These are phyloP conservation scores for Busseola fusca DNA, from an alignment of 2,888 invertebrate species.

Conservation along the genomic window DNA sequence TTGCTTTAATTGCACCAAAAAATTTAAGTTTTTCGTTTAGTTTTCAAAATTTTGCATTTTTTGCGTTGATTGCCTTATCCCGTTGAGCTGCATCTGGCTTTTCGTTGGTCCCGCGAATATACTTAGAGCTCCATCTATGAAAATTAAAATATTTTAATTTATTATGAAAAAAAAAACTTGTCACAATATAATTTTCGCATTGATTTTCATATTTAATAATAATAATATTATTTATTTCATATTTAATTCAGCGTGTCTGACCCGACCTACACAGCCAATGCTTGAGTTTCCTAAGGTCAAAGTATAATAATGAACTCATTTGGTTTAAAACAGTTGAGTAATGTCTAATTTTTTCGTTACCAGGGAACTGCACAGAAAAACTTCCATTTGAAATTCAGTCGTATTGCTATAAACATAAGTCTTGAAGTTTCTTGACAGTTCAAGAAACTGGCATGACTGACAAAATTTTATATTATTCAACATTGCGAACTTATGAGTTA, in stretches of 20 bases:
- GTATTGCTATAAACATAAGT: neutral
- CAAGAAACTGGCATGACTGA: neutral
- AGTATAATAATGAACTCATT: conserved; percentile 35
- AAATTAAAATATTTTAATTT: too few species aligned
- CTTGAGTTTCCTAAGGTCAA: conserved; percentile 34
- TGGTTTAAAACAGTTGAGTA: conserved; percentile 20
- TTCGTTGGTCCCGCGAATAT: neutral
- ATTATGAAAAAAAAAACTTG: neutral
- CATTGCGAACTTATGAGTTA: conserved; percentile 22
- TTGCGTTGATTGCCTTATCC: neutral
- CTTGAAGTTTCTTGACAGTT: neutral
- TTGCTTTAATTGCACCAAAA: conserved; percentile 11
- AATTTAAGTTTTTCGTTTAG: accelerated
- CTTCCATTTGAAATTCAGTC: neutral
- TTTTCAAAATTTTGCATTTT: neutral
- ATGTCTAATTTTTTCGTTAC: conserved; percentile 22
- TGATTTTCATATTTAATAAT: conserved; percentile 24
- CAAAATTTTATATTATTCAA: conserved; percentile 27
- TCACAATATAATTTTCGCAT: conserved; percentile 13
- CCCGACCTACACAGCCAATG: conserved; percentile 7
- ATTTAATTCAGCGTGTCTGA: conserved; percentile 1
- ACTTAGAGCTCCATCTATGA: neutral
- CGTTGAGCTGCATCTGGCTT: neutral
- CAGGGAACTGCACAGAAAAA: neutral
- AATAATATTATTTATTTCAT: too few species aligned